Base-by-base conservation (phyloP, 2,888 invertebrate genomes). In the Drosophila pegasa region DNA sequence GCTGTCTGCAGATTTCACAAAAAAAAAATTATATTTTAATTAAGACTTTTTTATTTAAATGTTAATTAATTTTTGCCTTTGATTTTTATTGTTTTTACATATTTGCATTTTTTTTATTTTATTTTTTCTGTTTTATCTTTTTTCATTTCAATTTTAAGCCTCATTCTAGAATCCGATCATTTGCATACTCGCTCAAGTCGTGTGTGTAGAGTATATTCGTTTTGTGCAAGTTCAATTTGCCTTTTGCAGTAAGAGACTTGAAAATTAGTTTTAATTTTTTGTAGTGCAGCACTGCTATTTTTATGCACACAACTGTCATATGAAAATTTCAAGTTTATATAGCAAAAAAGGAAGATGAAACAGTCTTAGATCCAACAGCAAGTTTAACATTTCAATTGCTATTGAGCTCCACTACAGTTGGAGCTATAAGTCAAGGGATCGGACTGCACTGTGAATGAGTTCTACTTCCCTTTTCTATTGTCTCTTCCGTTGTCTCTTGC, bases 71-170 rank as follows among this genome's bases (percentile, higher is more conserved):
- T 18, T 20, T 31, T 47, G 8, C 12, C 18, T 14, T 18, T 27
- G 18, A 4, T n/a, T 47, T 47, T 31, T 47, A 27, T 27, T 14
- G 4, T 37, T 51, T 16, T 51, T 25, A 51, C 35, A 37, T 51
- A 37, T 37, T 16, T 25, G 16, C 1, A 22, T 3, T n/a, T 22
- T n/a, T 9, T 25, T 0, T 25, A 5, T 8, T 18, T 14, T n/a
- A 9, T 8, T 41, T n/a, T 41, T 1, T n/a, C 2, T 4, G 0
- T 14, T 22, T 40, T 12, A 1, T 12, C 2, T 4, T 0, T 14
- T 22, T 40, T 12, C 0, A 5, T 12, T 40, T 18, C 38, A 18
- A 20, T 5, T 20, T 40, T 14, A 20, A 40, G 20, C 20, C 20
- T 40, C 14, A 6, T 14, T 41, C 9, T 10, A 18, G 18, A 38